Base-by-base conservation (phyloP, 2,797 vertebrate genomes). In the Etheostoma nigrum region DNA sequence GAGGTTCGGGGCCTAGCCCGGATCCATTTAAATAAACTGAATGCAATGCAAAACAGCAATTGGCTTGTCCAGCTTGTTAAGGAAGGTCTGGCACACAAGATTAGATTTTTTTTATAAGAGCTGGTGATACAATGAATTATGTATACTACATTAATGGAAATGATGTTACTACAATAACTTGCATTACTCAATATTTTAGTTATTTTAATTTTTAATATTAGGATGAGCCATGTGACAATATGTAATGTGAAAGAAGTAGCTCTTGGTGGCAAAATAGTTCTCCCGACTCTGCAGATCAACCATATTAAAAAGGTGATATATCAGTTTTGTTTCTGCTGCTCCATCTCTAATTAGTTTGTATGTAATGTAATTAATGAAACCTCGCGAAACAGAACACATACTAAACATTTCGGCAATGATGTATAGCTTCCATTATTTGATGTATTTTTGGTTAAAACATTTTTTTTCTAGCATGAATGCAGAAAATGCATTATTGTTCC, bases 91-190 rank as follows among this genome's bases (percentile, higher is more conserved):
- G 36, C 36, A 40, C 11, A 40, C 36, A 9, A 11, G 10, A 11
- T 3, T 40, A 11, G 36, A 40, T 40, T 40, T 63, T 63, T 21
- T 57, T 42, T 66, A 18, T 23, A 44, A 30, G 25, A 2, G 2
- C 30, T n/a, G 19, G 3, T 33, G 63, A 42, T 19, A 42, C 4
- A 1, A 76, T 69, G 5, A 65, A 61, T 68, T 59, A 52, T 77
- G 23, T 30, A 74, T 16, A 2, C 4, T 6, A 66, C 36, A 58
- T 65, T 23, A 72, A 73, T 69, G n/a, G 27, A 58, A 40, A 55
- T 0, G 1, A 36, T 45, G 11, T 21, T 4, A 23, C 14, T 21
- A 45, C 47, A 60, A n/a, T 48, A 5, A 27, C 27, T 25, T 59
- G 23, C 18, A 33, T 19, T 27, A n/a, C 40, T 66, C 13, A 62